A percentile compares a stretch with the other conserved stretches of the same genome.
These are phyloP conservation scores for Ernsta delagoae DNA, from an alignment of 2,888 invertebrate species.

Conservation along the genomic window DNA sequence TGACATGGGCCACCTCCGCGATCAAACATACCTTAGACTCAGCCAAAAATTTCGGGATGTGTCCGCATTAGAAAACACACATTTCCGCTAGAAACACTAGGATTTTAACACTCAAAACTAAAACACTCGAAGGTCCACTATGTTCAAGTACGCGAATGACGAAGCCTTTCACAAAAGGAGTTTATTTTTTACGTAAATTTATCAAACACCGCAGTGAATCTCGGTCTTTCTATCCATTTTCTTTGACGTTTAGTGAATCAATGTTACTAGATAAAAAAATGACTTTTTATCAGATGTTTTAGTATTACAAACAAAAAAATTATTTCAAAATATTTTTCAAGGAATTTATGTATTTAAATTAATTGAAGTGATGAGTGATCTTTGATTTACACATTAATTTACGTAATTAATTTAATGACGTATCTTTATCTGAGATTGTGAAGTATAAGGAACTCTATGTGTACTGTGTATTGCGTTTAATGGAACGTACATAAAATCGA, in stretches of 20 bases:
- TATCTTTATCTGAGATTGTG: too few relatives aligned
- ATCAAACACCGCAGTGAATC: conserved; percentile 49
- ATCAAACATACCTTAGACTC: conserved; percentile 37
- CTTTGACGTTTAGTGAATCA: conserved; percentile 57
- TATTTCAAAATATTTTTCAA: too few relatives aligned
- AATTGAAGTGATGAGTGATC: too few relatives aligned
- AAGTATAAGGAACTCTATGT: too few relatives aligned
- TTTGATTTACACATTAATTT: too few relatives aligned
- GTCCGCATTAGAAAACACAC: conserved; percentile 30
- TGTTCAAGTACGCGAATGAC: conserved; percentile 21
- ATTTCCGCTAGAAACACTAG: conserved; percentile 28
- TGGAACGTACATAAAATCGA: conserved; percentile 23
- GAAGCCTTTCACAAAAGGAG: conserved; percentile 48
- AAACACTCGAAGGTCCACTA: conserved; percentile 40
- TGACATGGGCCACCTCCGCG: conserved; percentile 48
- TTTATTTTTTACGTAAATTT: conserved; percentile 63
- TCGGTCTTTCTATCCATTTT: conserved; percentile 55
- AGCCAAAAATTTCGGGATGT: conserved; percentile 21
- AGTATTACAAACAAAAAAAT: not conserved
- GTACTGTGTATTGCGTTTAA: not conserved
- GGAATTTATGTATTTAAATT: too few relatives aligned
- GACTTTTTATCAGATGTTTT: not conserved
- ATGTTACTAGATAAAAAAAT: conserved; percentile 39
- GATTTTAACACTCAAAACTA: conserved; percentile 39
- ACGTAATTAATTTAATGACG: too few relatives aligned